A percentile compares a stretch with the other conserved stretches of the same genome.
phyloP scores from a whole-genome alignment of 1,140 invertebrate genomes.

The Meloidogyne floridensis region DNA sequence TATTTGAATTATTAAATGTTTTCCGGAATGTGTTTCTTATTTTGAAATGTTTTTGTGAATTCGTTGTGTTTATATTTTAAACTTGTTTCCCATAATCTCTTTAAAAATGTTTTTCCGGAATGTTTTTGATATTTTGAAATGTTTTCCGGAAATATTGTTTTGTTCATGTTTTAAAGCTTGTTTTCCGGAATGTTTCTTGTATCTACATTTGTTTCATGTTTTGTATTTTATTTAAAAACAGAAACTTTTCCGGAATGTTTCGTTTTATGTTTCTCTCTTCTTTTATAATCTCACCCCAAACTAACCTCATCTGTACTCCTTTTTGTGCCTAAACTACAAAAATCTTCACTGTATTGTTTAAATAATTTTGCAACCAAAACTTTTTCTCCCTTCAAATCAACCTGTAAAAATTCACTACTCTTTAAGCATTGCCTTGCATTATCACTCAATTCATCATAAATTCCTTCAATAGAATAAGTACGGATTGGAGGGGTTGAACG shows the following conservation, averaged over 20 bases:
- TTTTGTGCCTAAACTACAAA: conserved; percentile 66
- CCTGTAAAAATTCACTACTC: conserved; percentile 62
- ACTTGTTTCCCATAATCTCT: too few relatives aligned
- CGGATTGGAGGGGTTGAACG: conserved; percentile 68
- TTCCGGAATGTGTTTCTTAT: background rate
- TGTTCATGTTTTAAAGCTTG: too few relatives aligned
- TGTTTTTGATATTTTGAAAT: too few relatives aligned
- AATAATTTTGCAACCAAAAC: conserved; percentile 67
- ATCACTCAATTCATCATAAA: conserved; percentile 40
- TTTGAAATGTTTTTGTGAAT: too few relatives aligned
- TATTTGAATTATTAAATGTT: conserved; percentile 25
- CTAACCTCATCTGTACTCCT: conserved; percentile 65
- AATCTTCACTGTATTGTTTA: conserved; percentile 68
- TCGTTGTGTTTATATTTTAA: too few relatives aligned
- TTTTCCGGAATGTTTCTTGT: too few relatives aligned
- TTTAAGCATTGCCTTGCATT: conserved; percentile 60
- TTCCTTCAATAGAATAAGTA: conserved; percentile 67
- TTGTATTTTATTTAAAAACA: too few relatives aligned
- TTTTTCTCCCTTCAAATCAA: conserved; percentile 64
- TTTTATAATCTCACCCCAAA: background rate
- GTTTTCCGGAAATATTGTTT: too few relatives aligned
- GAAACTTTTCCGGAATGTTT: too few relatives aligned
- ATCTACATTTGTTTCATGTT: too few relatives aligned
- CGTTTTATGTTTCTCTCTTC: too few relatives aligned
- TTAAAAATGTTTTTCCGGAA: too few relatives aligned